Evolutionary conservation across 2,888 invertebrate species (phyloP).

Genomic region (Glaucopsyche alexis): DNA sequence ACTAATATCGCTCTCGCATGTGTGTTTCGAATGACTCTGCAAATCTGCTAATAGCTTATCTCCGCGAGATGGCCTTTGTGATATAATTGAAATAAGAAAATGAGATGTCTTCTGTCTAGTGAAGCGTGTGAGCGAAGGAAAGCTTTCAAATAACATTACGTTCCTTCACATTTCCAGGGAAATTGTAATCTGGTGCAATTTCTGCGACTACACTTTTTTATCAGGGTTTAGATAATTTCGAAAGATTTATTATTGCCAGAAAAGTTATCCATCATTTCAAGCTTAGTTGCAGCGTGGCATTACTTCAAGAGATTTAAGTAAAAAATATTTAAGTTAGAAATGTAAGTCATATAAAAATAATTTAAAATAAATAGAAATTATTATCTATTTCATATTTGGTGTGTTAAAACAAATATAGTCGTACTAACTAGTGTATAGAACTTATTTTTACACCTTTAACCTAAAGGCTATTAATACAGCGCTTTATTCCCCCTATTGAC

Average conservation of each 20-base stretch:
- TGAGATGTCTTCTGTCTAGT: constrained; percentile 20
- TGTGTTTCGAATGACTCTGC: constrained; percentile 27
- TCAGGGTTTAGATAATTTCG: background rate
- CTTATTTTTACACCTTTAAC: background rate
- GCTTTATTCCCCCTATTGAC: background rate
- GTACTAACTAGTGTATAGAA: background rate
- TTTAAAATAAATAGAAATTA: no score
- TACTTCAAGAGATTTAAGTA: no score
- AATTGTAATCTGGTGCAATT: constrained; percentile 13
- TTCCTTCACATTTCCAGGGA: constrained; percentile 1
- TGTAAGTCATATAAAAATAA: no score
- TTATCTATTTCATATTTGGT: no score
- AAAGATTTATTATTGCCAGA: background rate
- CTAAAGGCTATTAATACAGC: background rate
- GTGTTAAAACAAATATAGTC: background rate
- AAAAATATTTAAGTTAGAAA: no score
- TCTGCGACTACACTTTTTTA: background rate
- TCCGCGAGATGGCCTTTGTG: constrained; percentile 9
- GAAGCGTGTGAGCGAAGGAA: constrained; percentile 13
- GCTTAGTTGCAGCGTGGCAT: no score
- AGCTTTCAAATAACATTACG: constrained; percentile 10
- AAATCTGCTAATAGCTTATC: constrained; percentile 23
- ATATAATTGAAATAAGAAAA: constrained; percentile 23
- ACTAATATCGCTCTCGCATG: constrained; percentile 34
- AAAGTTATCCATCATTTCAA: no score